These are phyloP conservation scores for Percina caprodes DNA, from an alignment of 2,113 vertebrate species.

Conservation along the genomic window DNA sequence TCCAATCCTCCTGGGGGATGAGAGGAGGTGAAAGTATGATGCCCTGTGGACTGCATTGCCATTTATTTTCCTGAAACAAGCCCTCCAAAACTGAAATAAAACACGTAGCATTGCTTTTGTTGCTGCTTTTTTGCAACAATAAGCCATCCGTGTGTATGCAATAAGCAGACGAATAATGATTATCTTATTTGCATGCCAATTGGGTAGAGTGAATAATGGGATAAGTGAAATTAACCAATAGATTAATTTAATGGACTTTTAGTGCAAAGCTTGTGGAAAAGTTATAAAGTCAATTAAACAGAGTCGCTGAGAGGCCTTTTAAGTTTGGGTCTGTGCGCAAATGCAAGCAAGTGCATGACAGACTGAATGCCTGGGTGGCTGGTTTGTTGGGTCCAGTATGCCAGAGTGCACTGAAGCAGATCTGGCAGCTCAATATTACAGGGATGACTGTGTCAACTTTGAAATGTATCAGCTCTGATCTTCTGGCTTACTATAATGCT, in stretches of 20 bases:
- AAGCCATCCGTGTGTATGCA: conserved; percentile 31
- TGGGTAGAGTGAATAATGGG: conserved; percentile 57
- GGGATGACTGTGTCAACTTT: conserved; percentile 28
- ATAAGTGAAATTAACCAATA: conserved; percentile 64
- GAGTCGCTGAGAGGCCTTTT: conserved; percentile 21
- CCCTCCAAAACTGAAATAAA: conserved; percentile 45
- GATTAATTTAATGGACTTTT: conserved; percentile 62
- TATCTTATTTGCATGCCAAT: conserved; percentile 51
- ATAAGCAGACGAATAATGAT: conserved; percentile 41
- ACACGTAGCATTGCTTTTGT: conserved; percentile 23
- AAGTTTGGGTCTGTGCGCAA: neutral
- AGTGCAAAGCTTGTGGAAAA: conserved; percentile 68
- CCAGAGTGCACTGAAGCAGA: conserved; percentile 34
- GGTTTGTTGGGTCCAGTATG: conserved; percentile 23
- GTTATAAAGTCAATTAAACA: conserved; percentile 66
- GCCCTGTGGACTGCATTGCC: conserved; percentile 38
- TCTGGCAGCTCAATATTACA: conserved; percentile 41
- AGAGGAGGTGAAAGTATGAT: conserved; percentile 50
- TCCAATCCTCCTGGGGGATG: conserved; percentile 40
- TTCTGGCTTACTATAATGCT: conserved; percentile 16
- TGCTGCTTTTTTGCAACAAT: conserved; percentile 29
- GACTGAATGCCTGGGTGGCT: conserved; percentile 30
- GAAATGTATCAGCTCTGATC: conserved; percentile 37
- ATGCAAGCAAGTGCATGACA: conserved; percentile 13
- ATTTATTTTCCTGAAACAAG: conserved; percentile 43